Percentiles rank a stretch among this genome's conserved stretches.
phyloP scores from a whole-genome alignment of 2,113 vertebrate genomes.

The Cryptotis parvus region DNA sequence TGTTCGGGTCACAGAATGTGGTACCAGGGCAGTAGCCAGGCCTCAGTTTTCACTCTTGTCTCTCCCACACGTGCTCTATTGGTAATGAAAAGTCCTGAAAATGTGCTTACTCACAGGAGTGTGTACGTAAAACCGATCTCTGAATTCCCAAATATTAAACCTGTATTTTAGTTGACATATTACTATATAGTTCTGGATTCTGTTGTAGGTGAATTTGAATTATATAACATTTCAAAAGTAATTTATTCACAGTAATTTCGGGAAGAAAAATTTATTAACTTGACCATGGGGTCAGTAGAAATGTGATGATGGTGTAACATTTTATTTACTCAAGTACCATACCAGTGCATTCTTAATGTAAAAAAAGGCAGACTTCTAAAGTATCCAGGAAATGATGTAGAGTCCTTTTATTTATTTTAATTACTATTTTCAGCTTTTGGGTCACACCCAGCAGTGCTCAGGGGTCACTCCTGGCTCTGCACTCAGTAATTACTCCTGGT shows the following conservation, averaged over 20 bases:
- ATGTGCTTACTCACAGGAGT: neutral
- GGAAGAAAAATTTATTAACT: neutral
- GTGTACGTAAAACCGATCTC: constrained; percentile 41
- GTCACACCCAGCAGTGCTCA: too few relatives aligned
- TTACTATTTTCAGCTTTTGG: too few relatives aligned
- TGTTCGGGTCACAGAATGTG: too few relatives aligned
- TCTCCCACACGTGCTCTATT: too few relatives aligned
- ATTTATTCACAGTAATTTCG: constrained; percentile 31
- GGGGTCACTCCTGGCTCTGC: too few relatives aligned
- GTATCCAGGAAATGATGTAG: neutral
- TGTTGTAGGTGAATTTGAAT: constrained; percentile 34
- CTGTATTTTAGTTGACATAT: constrained; percentile 4
- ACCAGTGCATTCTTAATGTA: neutral
- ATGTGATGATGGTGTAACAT: neutral
- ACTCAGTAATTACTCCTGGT: too few relatives aligned
- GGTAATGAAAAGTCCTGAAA: constrained; percentile 5
- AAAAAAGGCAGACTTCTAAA: too few relatives aligned
- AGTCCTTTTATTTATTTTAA: too few relatives aligned
- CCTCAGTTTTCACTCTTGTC: too few relatives aligned
- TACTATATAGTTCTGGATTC: constrained; percentile 13
- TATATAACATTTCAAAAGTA: constrained; percentile 19
- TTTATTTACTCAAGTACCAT: constrained; percentile 23
- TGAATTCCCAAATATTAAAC: constrained; percentile 34
- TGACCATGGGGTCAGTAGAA: neutral
- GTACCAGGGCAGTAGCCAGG: too few relatives aligned